phyloP scores from a whole-genome alignment of 2,888 invertebrate species.

The Allophyes oxyacanthae region DNA sequence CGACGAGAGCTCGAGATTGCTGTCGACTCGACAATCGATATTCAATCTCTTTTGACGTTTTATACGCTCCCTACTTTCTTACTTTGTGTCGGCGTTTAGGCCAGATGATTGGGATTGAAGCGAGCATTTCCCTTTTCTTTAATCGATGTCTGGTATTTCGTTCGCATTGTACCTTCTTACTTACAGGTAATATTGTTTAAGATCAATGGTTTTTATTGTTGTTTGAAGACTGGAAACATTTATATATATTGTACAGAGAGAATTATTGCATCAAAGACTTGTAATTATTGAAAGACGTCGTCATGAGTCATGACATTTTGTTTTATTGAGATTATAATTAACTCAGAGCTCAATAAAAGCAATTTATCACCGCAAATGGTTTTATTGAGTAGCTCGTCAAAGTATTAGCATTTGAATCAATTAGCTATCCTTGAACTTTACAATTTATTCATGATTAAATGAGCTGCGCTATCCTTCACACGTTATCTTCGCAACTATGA shows the following conservation, averaged over 20 bases:
- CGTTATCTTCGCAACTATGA: constrained; percentile 17
- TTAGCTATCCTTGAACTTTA: constrained; percentile 45
- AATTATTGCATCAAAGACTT: no score
- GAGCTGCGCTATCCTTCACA: constrained; percentile 36
- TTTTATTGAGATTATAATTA: constrained; percentile 46
- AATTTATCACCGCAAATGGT: constrained; percentile 48
- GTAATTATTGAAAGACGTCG: no score
- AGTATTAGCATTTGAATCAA: constrained; percentile 33
- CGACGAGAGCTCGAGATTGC: constrained; percentile 75
- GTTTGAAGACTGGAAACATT: constrained; percentile 1
- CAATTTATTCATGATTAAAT: constrained; percentile 21
- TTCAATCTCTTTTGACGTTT: constrained; percentile 88
- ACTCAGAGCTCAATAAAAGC: constrained; percentile 27
- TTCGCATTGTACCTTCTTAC: constrained; percentile 59
- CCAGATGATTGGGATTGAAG: constrained; percentile 77
- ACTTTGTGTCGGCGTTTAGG: constrained; percentile 85
- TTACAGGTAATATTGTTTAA: constrained; percentile 20
- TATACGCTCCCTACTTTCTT: constrained; percentile 84
- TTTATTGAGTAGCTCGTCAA: constrained; percentile 38
- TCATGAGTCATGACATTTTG: constrained; percentile 4
- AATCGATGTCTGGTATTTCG: constrained; percentile 68
- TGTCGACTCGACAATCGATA: constrained; percentile 87
- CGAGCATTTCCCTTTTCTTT: constrained; percentile 71
- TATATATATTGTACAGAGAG: not conserved
- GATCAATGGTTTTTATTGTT: constrained; percentile 6